These are phyloP conservation scores for Menura novaehollandiae DNA, from an alignment of 2,113 vertebrate species.

Conservation along the genomic window DNA sequence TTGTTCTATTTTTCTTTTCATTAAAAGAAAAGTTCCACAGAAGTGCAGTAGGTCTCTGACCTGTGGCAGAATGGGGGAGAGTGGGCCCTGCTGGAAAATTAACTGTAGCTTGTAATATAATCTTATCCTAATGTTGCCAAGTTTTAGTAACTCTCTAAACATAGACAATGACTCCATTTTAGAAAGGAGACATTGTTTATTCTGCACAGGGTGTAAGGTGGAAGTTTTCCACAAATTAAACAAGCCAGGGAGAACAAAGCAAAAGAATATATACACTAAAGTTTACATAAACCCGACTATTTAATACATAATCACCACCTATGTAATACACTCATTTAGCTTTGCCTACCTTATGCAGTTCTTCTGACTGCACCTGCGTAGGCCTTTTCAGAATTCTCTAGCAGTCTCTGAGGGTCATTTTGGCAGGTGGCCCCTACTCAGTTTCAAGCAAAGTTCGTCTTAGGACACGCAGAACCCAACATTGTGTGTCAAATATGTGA, in stretches of 20 bases:
- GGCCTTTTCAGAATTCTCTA: rapidly evolving
- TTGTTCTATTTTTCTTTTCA: not conserved
- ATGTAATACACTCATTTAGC: not conserved
- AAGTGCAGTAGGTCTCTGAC: not conserved
- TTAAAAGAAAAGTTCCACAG: not conserved
- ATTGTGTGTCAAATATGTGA: not conserved
- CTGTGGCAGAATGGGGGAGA: not conserved
- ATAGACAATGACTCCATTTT: not conserved
- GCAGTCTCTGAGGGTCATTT: not conserved
- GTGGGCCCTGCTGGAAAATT: not conserved
- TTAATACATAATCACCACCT: not conserved
- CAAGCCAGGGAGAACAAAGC: not conserved
- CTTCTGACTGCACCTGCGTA: not conserved
- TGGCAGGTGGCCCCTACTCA: not conserved
- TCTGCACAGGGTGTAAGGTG: rapidly evolving
- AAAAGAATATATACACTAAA: not conserved
- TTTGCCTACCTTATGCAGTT: not conserved
- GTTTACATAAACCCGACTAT: not conserved
- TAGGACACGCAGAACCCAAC: not conserved
- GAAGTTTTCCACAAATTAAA: not conserved
- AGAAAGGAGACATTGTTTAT: not conserved
- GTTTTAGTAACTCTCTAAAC: not conserved
- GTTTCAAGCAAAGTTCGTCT: not conserved
- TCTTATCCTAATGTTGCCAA: not conserved
- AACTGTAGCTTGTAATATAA: not conserved